Base-by-base conservation (phyloP, 2,888 invertebrate species). In the Halictus ligatus region DNA sequence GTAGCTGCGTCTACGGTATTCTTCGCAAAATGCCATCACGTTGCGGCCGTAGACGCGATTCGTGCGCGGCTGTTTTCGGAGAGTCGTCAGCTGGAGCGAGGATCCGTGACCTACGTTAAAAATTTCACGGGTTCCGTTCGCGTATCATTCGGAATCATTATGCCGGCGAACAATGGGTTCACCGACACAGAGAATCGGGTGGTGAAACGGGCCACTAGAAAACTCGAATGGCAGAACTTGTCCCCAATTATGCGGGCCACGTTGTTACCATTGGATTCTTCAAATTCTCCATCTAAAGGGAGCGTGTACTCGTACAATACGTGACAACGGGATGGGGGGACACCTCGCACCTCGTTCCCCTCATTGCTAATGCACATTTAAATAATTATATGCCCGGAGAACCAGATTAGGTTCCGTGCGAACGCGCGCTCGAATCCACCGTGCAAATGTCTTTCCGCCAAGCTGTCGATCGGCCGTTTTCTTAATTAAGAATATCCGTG, bases 41-140 rank as follows among this genome's bases (percentile, higher is more conserved):
- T 83, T n/a, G 78, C 67, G 80, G 82, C 83, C 80, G 80, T 80
- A 87, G 2, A 83, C 85, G 85, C 86, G 83, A 87, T 85, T 80
- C 72, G 48, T 0, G 48, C n/a, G 64, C 58, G 84, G 67, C 79
- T 81, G 87, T 87, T 69, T 69, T 81, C 25, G 40, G 71, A 75
- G 58, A 5, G 69, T 69, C 40, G 35, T 10, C 80, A 72, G 75
- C 79, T 69, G 79, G 64, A 79, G 85, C 80, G 50, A 80, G 81
- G 88, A 84, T 82, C 83, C 86, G 84, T 91, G 92, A 92, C 92
- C 92, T 92, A 92, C 90, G 90, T 83, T 88, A 91, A 64, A 58
- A 91, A 92, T 92, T 92, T 92, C 88, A 90, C 89, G 91, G 50
- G 79, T 54, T 75, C 83, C 83, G 81, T 86, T 91, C 69, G 69